A percentile compares a stretch with the other conserved stretches of the same genome.
Conservation (phyloP, 1,140 invertebrate genomes). For the Drosophila rhopaloa region DNA sequence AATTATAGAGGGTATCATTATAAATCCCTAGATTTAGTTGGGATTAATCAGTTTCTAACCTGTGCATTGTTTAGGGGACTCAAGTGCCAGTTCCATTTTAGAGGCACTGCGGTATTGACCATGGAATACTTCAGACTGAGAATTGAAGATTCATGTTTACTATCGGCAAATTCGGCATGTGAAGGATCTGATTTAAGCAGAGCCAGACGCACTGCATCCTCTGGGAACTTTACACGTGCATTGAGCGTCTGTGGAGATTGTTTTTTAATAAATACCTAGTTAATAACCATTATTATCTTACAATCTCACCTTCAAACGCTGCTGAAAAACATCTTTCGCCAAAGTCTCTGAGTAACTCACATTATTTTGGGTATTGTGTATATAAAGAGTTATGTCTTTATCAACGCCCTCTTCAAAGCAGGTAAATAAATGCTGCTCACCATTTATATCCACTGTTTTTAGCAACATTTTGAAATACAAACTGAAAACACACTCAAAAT, state of each 20-base stretch:
- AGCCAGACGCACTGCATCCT: conserved; percentile 16
- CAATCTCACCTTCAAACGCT: conserved; percentile 34
- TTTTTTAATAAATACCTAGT: not conserved
- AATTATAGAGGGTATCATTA: not conserved
- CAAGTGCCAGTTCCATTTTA: conserved; percentile 71
- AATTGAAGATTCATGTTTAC: not conserved
- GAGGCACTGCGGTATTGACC: conserved; percentile 12
- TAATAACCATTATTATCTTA: too few relatives aligned
- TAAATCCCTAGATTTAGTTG: not conserved
- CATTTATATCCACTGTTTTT: conserved; percentile 7
- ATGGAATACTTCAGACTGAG: conserved; percentile 62
- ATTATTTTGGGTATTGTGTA: not conserved
- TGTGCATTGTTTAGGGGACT: not conserved
- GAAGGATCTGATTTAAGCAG: conserved; percentile 8
- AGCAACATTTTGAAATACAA: conserved; percentile 28
- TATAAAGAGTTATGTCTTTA: conserved; percentile 13
- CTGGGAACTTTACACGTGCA: conserved; percentile 56
- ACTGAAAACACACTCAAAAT: not conserved
- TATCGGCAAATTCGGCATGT: not conserved
- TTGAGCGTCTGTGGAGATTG: conserved; percentile 47
- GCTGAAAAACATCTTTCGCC: not conserved
- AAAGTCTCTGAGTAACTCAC: conserved; percentile 28
- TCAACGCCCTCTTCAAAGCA: not conserved
- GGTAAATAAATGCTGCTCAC: not conserved
- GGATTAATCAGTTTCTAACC: conserved; percentile 9